Conservation (phyloP, 2,113 vertebrate genomes). For the Dasypus novemcinctus region DNA sequence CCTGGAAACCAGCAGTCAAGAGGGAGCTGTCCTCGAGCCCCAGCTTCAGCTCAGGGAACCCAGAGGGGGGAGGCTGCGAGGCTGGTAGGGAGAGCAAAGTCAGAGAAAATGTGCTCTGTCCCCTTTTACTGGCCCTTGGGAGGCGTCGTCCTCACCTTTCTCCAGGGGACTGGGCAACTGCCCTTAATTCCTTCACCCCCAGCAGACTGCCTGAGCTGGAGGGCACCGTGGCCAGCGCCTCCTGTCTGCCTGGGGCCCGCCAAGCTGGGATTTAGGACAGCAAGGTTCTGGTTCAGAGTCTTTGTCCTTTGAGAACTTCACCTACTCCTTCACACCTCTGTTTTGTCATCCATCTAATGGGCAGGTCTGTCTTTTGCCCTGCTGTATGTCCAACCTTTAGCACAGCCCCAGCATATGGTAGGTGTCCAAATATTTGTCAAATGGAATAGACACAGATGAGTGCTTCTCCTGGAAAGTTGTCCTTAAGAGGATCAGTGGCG, state of each 20-base stretch:
- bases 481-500: neutral
- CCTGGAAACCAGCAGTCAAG: conserved; percentile 70
- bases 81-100: neutral
- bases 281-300: neutral
- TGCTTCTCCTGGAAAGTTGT: neutral
- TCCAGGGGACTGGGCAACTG: conserved; percentile 58
- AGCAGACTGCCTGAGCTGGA: neutral
- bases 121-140: conserved; percentile 72
- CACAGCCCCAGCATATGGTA: neutral
- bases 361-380: neutral
- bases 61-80: conserved; percentile 21
- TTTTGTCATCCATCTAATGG: neutral
- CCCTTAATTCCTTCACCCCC: conserved; percentile 58
- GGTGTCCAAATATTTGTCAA: neutral
- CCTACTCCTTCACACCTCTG: neutral
- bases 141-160: conserved; percentile 56
- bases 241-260: neutral
- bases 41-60: conserved; percentile 62
- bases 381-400: neutral
- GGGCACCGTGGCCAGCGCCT: neutral
- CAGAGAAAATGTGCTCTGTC: conserved; percentile 56
- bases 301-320: neutral
- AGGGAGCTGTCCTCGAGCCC: conserved; percentile 76
- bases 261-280: neutral
- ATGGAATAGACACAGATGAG: neutral